Evolutionary conservation across 2,888 invertebrate genomes (phyloP).

Genomic region (Spatulosminthurus flaviceps): DNA sequence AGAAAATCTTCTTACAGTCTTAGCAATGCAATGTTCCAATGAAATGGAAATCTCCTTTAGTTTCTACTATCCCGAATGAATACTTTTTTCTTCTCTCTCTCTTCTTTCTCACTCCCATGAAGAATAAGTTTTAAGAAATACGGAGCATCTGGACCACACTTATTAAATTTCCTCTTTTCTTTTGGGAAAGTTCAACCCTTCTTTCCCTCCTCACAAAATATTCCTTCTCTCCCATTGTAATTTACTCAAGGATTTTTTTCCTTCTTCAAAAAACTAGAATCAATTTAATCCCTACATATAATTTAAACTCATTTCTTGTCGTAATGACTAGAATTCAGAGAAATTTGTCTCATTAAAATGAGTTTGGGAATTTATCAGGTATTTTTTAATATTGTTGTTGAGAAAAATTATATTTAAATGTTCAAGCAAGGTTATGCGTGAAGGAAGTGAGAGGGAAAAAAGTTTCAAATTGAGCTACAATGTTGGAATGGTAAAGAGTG

Average conservation of each 20-base stretch:
- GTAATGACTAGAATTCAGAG: too few species aligned
- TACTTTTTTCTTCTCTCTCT: conserved; percentile 32
- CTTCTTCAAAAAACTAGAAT: too few species aligned
- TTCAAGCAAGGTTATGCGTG: background rate
- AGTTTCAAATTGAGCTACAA: conserved; percentile 5
- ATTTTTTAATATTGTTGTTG: background rate
- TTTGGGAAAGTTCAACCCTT: background rate
- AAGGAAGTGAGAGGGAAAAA: conserved; percentile 1
- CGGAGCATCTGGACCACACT: conserved; percentile 45
- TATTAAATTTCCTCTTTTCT: conserved; percentile 40
- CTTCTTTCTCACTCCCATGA: conserved; percentile 15
- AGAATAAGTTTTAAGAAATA: conserved; percentile 37
- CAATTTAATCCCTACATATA: too few species aligned
- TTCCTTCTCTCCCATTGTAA: background rate
- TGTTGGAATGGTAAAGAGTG: background rate
- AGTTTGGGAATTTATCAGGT: too few species aligned
- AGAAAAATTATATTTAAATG: too few species aligned
- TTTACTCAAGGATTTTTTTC: too few species aligned
- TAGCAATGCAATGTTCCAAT: background rate
- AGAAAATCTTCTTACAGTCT: background rate
- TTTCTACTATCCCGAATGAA: conserved; percentile 27
- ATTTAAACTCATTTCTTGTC: too few species aligned
- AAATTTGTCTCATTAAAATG: too few species aligned
- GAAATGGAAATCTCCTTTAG: conserved; percentile 32
- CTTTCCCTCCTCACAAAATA: conserved; percentile 10